Percentiles rank a stretch among this genome's conserved stretches.
Evolutionary conservation across 2,797 vertebrate genomes (phyloP).

Genomic region (Galagoides demidoff): DNA sequence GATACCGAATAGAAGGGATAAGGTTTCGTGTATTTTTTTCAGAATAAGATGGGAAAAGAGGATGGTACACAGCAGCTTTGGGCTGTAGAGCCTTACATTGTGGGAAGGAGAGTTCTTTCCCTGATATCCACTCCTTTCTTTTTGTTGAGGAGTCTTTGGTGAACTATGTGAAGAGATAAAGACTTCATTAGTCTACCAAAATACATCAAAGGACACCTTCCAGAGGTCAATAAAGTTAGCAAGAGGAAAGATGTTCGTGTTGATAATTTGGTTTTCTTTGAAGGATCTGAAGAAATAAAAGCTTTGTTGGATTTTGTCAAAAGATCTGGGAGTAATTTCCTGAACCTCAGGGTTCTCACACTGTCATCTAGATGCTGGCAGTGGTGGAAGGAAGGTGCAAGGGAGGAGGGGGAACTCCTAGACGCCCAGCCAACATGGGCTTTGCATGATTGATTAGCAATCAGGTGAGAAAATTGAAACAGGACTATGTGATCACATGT

Average conservation of each 20-base stretch:
- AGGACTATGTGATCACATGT: no score
- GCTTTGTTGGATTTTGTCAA: not conserved
- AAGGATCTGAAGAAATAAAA: not conserved
- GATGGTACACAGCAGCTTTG: not conserved
- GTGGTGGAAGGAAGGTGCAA: not conserved
- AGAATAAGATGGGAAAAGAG: not conserved
- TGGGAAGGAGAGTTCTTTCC: not conserved
- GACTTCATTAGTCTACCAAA: not conserved
- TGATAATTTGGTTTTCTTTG: not conserved
- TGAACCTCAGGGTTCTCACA: not conserved
- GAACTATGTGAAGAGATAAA: not conserved
- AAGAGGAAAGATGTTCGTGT: not conserved
- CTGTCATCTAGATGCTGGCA: not conserved
- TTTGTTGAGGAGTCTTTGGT: not conserved
- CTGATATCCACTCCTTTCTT: no score
- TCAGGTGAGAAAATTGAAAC: not conserved
- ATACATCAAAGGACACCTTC: not conserved
- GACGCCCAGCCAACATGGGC: not conserved
- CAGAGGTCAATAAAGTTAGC: not conserved
- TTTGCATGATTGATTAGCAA: not conserved
- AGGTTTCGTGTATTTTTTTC: not conserved
- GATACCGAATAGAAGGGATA: not conserved
- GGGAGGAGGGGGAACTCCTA: not conserved
- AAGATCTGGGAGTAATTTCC: not conserved
- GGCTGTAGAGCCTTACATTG: not conserved